These are phyloP conservation scores for Tortrix viridana DNA, from an alignment of 2,888 invertebrate genomes.

Conservation along the genomic window DNA sequence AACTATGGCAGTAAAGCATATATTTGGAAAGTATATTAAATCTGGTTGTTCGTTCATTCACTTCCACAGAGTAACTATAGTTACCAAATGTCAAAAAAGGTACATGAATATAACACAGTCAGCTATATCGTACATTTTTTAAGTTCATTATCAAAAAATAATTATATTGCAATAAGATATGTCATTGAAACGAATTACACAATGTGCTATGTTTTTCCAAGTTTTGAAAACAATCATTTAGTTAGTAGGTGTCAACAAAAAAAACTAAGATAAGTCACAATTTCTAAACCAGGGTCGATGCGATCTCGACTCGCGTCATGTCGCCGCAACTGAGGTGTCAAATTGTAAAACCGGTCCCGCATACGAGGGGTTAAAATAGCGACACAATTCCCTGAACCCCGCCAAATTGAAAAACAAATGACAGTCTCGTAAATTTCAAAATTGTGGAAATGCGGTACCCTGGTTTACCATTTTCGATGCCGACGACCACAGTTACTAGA, in stretches of 20 bases:
- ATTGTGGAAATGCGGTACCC: no score
- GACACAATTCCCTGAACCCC: no score
- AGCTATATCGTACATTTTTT: neutral
- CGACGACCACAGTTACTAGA: no score
- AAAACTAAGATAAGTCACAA: neutral
- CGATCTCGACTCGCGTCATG: neutral
- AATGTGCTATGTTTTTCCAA: constrained; percentile 1
- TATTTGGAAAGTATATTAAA: neutral
- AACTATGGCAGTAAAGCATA: constrained; percentile 1
- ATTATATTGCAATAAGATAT: constrained; percentile 1
- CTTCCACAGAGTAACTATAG: constrained; percentile 1
- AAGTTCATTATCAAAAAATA: neutral
- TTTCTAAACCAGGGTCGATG: constrained; percentile 1
- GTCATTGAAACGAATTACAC: constrained; percentile 1
- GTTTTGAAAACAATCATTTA: constrained; percentile 1
- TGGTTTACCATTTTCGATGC: no score
- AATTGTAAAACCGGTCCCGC: neutral
- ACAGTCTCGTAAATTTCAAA: no score
- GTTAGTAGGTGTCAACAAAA: neutral
- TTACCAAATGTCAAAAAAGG: neutral
- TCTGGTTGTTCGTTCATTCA: neutral
- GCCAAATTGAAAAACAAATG: no score
- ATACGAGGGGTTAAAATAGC: no score
- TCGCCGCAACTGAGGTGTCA: constrained; percentile 1
- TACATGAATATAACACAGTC: constrained; percentile 1